These are phyloP conservation scores for Hecatera dysodea DNA, from an alignment of 2,888 invertebrate genomes.

Conservation along the genomic window DNA sequence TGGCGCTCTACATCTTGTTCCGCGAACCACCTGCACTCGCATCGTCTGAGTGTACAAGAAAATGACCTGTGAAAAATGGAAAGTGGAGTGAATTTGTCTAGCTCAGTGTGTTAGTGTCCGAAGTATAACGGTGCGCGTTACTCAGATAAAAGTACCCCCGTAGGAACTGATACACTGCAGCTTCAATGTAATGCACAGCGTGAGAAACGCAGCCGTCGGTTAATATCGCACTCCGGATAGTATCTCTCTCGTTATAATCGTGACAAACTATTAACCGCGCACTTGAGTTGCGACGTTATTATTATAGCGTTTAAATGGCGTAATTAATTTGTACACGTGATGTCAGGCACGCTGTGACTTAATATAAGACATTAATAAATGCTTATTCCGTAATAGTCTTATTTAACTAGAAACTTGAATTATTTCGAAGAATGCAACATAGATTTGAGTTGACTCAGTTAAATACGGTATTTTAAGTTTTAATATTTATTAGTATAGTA, in stretches of 20 bases:
- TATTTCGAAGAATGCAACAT: constrained; percentile 47
- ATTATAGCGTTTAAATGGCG: constrained; percentile 73
- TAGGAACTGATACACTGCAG: constrained; percentile 74
- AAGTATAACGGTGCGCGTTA: constrained; percentile 80
- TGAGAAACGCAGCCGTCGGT: constrained; percentile 79
- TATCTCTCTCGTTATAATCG: constrained; percentile 79
- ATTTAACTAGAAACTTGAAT: constrained; percentile 52
- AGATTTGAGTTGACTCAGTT: constrained; percentile 44
- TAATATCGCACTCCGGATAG: constrained; percentile 76
- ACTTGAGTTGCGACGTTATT: constrained; percentile 75
- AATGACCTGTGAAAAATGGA: constrained; percentile 89
- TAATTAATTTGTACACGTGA: constrained; percentile 72
- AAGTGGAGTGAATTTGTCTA: constrained; percentile 89
- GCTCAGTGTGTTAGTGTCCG: constrained; percentile 84
- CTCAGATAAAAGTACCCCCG: constrained; percentile 73
- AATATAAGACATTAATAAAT: constrained; percentile 51
- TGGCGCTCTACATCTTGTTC: constrained; percentile 82
- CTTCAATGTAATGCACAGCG: constrained; percentile 75
- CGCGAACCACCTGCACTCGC: constrained; percentile 83
- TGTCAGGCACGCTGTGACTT: constrained; percentile 60
- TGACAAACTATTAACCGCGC: constrained; percentile 83
- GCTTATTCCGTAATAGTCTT: constrained; percentile 54
- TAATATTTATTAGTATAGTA: constrained; percentile 17
- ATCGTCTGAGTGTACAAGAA: constrained; percentile 81
- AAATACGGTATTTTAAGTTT: constrained; percentile 41